phyloP scores from a whole-genome alignment of 2,888 invertebrate species.

The Drosophila helvetica region DNA sequence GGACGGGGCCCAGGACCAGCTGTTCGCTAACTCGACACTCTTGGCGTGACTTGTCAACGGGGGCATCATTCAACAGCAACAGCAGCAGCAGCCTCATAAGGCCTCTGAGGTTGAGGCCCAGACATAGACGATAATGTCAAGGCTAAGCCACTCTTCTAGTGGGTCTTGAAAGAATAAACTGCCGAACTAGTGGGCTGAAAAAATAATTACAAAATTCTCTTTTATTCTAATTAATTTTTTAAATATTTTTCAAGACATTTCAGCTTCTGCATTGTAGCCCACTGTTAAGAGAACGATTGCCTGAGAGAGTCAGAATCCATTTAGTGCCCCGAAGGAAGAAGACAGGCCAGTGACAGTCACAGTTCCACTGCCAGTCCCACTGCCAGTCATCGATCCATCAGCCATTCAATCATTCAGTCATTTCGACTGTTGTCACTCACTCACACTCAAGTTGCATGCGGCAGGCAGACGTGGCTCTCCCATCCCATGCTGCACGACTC shows the following conservation, averaged over 20 bases:
- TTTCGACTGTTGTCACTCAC: constrained; percentile 69
- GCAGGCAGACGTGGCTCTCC: constrained; percentile 18
- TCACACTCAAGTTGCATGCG: constrained; percentile 53
- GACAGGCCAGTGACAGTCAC: constrained; percentile 1
- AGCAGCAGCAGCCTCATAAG: background rate
- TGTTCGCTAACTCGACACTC: constrained; percentile 56
- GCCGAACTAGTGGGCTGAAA: background rate
- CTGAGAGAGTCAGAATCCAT: background rate
- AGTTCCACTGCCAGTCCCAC: constrained; percentile 22
- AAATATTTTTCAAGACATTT: background rate
- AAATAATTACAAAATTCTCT: background rate
- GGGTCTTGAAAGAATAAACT: no score
- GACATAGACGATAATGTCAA: constrained; percentile 41
- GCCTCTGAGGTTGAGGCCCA: constrained; percentile 8
- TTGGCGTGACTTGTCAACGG: constrained; percentile 67
- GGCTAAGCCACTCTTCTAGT: constrained; percentile 24
- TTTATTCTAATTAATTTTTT: background rate
- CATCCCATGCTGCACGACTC: constrained; percentile 51
- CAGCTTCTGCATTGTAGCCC: background rate
- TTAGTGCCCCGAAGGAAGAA: constrained; percentile 15
- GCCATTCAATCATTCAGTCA: constrained; percentile 66
- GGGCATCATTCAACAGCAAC: constrained; percentile 49
- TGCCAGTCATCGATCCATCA: constrained; percentile 36
- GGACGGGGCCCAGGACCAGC: constrained; percentile 33
- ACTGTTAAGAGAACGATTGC: background rate